Conservation (phyloP, 1,140 invertebrate genomes). For the Marisa cornuarietis region DNA sequence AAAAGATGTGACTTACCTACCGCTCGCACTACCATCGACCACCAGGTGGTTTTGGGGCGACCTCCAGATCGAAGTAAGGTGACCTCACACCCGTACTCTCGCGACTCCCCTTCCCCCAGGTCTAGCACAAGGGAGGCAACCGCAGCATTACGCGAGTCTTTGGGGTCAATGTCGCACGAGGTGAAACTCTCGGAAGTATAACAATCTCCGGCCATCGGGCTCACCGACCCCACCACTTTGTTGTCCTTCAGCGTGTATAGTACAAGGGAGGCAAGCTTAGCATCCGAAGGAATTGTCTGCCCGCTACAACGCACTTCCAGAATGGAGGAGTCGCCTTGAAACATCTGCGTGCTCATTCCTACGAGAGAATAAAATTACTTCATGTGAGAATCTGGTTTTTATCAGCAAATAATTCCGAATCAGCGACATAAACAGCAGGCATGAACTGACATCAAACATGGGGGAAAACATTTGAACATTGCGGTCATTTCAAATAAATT, state of each 20-base stretch:
- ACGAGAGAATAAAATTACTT: too few relatives aligned
- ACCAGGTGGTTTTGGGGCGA: background rate
- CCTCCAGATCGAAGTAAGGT: slow-evolving; percentile 4
- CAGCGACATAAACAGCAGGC: too few relatives aligned
- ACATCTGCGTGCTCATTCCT: too few relatives aligned
- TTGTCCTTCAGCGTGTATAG: slow-evolving; percentile 5
- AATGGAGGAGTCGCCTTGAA: too few relatives aligned
- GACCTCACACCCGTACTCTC: slow-evolving; percentile 10
- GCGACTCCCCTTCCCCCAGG: background rate
- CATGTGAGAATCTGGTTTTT: too few relatives aligned
- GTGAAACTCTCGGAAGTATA: slow-evolving; percentile 8
- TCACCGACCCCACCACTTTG: slow-evolving; percentile 6
- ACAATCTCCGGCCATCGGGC: slow-evolving; percentile 5
- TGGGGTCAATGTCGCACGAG: slow-evolving; percentile 1
- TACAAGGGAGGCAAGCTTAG: background rate
- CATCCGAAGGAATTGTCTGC: background rate
- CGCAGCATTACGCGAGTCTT: background rate
- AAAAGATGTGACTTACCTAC: background rate
- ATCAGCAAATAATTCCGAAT: too few relatives aligned
- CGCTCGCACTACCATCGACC: background rate
- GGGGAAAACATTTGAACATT: too few relatives aligned
- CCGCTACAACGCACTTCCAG: too few relatives aligned
- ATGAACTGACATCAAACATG: too few relatives aligned
- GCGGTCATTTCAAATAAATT: too few relatives aligned
- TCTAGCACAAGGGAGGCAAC: slow-evolving; percentile 2